Evolutionary conservation across 2,888 invertebrate species (phyloP), one percentile per base, ranked within the genome.

Genomic region (Amitus sp.): DNA sequence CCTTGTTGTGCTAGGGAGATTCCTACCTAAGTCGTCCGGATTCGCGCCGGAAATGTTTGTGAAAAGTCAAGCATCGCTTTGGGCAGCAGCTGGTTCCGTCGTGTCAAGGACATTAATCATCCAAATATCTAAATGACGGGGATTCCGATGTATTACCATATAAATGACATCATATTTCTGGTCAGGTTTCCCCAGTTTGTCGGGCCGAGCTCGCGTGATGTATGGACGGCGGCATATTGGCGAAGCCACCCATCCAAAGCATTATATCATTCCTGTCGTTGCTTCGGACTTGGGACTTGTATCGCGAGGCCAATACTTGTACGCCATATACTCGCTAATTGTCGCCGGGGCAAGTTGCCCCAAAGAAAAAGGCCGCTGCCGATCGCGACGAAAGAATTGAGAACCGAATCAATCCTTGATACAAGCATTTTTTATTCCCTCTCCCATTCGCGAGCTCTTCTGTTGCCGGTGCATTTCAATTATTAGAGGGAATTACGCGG

Each of bases 141-240:
- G 82, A 82, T 82, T 80, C 82, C 82, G 77, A 82, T 82, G 81
- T 80, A 82, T 82, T 82, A 82, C 82, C 82, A 82, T 82, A 82
- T 81, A 82, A 82, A 82, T 82, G 82, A 82, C 82, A 82, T 82
- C 82, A 82, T 82, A 82, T 82, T 82, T 82, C 82, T 82, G 82
- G 82, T 82, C 82, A 82, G 78, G 79, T 78, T 78, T 78, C 78
- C 78, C 78, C 76, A 78, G 79, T 79, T 79, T 79, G 79, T 78
- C 79, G 79, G 77, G 68, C 73, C 72, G 72, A 73, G 67, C 63
- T 67, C 70, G 73, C 68, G 77, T 80, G 82, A 82, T 82, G 78
- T 82, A 82, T 82, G 79, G 78, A 79, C 79, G 76, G 70, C 74
- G 77, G 80, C 80, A 82, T 82, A 82, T 82, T 81, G 81, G 78